Percentiles rank a stretch among this genome's conserved stretches.
These are phyloP conservation scores for Tenthredo notha DNA, from an alignment of 2,888 invertebrate species.

Conservation along the genomic window DNA sequence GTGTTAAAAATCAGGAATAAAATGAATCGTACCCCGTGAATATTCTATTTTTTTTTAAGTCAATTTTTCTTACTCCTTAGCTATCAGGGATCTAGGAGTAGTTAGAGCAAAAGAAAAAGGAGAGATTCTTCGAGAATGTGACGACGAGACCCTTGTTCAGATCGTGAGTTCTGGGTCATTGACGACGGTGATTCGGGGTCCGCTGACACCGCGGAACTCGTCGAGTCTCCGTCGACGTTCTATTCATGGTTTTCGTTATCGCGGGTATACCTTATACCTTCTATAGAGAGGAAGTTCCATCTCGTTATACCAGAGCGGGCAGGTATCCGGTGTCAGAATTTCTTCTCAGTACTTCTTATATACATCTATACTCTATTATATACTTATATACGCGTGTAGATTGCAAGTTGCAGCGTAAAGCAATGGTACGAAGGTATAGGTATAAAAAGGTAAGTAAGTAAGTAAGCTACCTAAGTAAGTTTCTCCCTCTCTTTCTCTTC, in stretches of 20 bases:
- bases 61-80: not conserved
- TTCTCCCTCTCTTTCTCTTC: conserved; percentile 14
- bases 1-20: not conserved
- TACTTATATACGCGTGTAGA: not conserved
- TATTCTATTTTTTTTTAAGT: not conserved
- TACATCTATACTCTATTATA: not conserved
- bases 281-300: conserved; percentile 27
- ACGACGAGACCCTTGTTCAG: not conserved
- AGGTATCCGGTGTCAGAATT: conserved; percentile 18
- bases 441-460: not conserved
- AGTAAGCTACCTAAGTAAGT: not conserved
- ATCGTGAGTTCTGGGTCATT: not conserved
- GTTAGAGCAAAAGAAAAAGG: not conserved
- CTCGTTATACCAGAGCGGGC: conserved; percentile 35
- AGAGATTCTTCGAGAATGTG: not conserved
- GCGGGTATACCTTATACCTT: conserved; percentile 53
- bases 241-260: conserved; percentile 70
- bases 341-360: conserved; percentile 8
- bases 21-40: not conserved
- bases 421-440: no score
- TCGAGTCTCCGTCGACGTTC: conserved; percentile 22
- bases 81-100: not conserved
- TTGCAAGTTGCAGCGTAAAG: not conserved
- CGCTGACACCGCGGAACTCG: conserved; percentile 27
- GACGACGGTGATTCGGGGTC: conserved; percentile 1